Evolutionary conservation across 2,888 invertebrate genomes (phyloP), one percentile per base, ranked within the genome.

Genomic region (Trissoscelio sp.): DNA sequence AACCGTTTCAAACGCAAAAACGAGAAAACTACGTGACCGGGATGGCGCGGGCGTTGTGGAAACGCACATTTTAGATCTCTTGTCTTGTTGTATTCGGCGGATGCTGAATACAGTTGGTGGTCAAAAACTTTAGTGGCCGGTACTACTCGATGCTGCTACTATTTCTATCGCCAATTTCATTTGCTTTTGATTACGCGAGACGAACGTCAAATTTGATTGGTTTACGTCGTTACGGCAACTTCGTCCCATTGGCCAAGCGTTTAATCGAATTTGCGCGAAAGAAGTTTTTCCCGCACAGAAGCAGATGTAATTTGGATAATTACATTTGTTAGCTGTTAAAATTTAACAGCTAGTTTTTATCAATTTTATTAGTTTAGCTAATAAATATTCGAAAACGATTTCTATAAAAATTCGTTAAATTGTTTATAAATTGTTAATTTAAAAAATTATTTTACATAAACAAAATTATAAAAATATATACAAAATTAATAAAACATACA

Each of bases 61-160:
- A 60, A 34, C 64, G 48, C 11, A 24, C 46, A 60, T 72, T 81
- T 37, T 34, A 37, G 48, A 57, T 51, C 55, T 55, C 46, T 66
- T 44, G 62, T 44, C 62, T 62, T 60, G 55, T 53, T 37, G 16
- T 67, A 22, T 57, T 16, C 14, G 6, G n/a, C 24, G 69, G 46
- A 44, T 69, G 18, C 28, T 6, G 14, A 14, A 6, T 44, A 34
- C 16, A 1, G 9, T 6, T 28, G 12, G 39, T 51, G 48, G 9
- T 39, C 22, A 3, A 39, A 39, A 60, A 72, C 46, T 39, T 58
- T 24, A n/a, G n/a, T n/a, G n/a, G n/a, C n/a, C n/a, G 44, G 16
- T 16, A 48, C 12, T 4, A 44, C 46, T 31, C 46, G 16, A 57
- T 57, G 46, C 53, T 5, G 37, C 11, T 42, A 28, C 37, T 60